Evolutionary conservation across 2,113 vertebrate species (phyloP).

Genomic region (Lontra canadensis): DNA sequence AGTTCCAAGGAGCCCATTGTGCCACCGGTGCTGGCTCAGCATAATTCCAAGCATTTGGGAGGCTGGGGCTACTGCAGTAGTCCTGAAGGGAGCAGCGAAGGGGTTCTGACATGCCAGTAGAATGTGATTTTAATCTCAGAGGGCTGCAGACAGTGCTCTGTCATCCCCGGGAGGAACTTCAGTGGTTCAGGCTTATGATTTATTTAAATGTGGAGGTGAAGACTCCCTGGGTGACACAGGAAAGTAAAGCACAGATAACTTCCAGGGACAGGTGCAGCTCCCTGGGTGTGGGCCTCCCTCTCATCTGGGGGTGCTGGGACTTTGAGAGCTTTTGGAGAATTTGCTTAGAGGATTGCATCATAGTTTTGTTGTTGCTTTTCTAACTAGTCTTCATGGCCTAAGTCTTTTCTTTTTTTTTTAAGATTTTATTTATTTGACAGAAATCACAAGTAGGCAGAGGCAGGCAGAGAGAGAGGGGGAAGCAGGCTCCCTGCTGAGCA

Average conservation of each 20-base stretch:
- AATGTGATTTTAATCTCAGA: constrained; percentile 35
- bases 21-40: background rate
- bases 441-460: too few relatives aligned
- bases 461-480: too few relatives aligned
- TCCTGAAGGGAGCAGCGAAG: background rate
- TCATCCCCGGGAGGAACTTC: background rate
- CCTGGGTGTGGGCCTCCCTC: background rate
- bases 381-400: background rate
- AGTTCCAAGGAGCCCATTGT: too few relatives aligned
- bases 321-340: background rate
- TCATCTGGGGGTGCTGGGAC: too few relatives aligned
- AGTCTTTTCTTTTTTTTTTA: background rate
- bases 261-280: too few relatives aligned
- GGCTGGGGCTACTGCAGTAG: background rate
- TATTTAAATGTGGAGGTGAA: background rate
- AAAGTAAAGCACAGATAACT: background rate
- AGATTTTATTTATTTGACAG: too few relatives aligned
- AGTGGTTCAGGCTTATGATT: background rate
- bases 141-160: background rate
- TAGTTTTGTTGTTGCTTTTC: background rate
- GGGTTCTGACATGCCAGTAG: constrained; percentile 1
- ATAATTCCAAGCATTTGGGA: too few relatives aligned
- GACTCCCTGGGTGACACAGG: background rate
- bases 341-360: background rate
- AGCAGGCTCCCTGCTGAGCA: too few relatives aligned